Base-by-base conservation (phyloP, 2,888 invertebrate species). In the Aspidiotus rigidus region DNA sequence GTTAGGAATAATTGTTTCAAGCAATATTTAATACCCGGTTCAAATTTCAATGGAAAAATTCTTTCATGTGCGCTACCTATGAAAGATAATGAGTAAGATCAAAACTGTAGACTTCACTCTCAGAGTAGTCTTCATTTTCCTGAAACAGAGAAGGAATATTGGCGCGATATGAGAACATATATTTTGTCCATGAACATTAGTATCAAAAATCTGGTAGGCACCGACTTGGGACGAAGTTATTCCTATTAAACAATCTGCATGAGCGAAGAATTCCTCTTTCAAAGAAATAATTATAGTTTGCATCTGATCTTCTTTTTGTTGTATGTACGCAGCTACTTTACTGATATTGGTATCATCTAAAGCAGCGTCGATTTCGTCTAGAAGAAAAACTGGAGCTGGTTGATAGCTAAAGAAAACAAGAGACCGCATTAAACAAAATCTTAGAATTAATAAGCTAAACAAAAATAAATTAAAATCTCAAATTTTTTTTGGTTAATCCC, bases 321-420 rank as follows among this genome's bases (percentile, higher is more conserved):
- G 85, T 78, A 99, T 99, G 80, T 95, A 99, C 71, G 92, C 89
- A 9, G 98, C 99, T 61, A 98, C 98, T 84, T 99, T 99, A 75
- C 96, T 92, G 78, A 99, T 99, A 80, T 99, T 99, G 8, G 99
- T 99, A 81, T 99, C 99, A 81, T 99, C 99, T 72, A 99, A 82
- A 66, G 99, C 99, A 44, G 99, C 99, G 82, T 99, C 99, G 72
- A 99, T 97, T 83, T 99, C 99, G 81, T 99, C 99, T 76, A 99
- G 83, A 17, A 99, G 93, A 81, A 99, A 99, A 82, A 99, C 99
- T 13, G 99, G 99, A 28, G 99, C 95, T 39, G 99, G 98, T 79
- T 99, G 93, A 79, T 87, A 93, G 77, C 93, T 93, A 71, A 61
- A 69, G 74, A 72, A 63, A 72, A n/a, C 70, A 62, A 61, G 71